These are phyloP conservation scores for Drosophila tanythrix DNA, from an alignment of 2,888 invertebrate genomes.

Conservation along the genomic window DNA sequence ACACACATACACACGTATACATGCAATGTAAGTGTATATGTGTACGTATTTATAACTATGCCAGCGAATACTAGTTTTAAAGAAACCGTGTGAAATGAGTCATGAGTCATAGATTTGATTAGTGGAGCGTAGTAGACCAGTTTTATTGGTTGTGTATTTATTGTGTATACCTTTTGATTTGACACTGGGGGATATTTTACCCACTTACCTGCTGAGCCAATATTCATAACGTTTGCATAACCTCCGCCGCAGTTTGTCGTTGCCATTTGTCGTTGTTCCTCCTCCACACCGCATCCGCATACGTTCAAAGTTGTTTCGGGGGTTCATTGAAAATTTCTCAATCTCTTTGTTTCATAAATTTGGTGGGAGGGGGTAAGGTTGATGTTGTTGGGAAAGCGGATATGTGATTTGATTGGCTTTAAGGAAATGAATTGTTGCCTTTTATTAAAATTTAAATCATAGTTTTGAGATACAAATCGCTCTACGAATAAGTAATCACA, in stretches of 20 bases:
- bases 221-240: conserved; percentile 49
- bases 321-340: conserved; percentile 55
- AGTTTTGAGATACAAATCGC: conserved; percentile 1
- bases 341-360: conserved; percentile 80
- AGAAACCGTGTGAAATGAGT: conserved; percentile 52
- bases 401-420: conserved; percentile 11
- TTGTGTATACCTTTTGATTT: conserved; percentile 21
- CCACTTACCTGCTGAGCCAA: conserved; percentile 52
- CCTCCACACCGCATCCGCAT: conserved; percentile 29
- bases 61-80: conserved; percentile 45
- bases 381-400: neutral
- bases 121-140: conserved; percentile 32
- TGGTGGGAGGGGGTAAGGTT: conserved; percentile 58
- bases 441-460: neutral
- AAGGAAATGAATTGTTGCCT: conserved; percentile 1
- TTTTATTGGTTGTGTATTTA: conserved; percentile 14
- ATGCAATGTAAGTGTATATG: neutral
- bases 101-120: conserved; percentile 22
- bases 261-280: conserved; percentile 9
- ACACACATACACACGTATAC: neutral
- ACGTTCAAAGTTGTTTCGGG: neutral
- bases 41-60: conserved; percentile 16
- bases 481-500: conserved; percentile 5
- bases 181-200: conserved; percentile 51
- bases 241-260: conserved; percentile 24